A percentile compares a stretch with the other conserved stretches of the same genome.
phyloP scores from a whole-genome alignment of 2,113 vertebrate species.

The Cryptotis parvus region DNA sequence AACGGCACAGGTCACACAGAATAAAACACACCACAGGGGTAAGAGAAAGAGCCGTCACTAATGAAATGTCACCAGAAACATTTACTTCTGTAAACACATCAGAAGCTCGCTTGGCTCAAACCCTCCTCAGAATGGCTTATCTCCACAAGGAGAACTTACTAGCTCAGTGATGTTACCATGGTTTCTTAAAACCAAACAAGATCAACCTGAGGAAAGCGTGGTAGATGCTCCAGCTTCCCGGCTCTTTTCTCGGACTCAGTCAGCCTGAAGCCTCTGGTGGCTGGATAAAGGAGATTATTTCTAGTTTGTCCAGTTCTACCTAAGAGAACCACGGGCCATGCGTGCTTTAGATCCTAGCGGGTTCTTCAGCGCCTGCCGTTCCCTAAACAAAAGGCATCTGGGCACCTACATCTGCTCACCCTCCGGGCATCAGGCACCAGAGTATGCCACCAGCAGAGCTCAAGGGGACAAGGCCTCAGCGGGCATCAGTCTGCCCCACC shows the following conservation, averaged over 20 bases:
- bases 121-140: not conserved
- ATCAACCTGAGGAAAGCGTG: not conserved
- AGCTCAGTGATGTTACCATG: not conserved
- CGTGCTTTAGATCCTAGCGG: no score
- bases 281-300: no score
- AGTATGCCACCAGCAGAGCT: constrained; percentile 13
- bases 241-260: no score
- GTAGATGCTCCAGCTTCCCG: no score
- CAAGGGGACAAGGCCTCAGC: not conserved
- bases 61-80: no score
- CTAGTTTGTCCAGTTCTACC: no score
- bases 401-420: constrained; percentile 19
- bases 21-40: constrained; percentile 3
- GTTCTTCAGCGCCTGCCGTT: not conserved
- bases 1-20: not conserved
- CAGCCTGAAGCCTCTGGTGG: no score
- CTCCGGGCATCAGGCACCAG: not conserved
- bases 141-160: not conserved
- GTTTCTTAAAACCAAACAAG: constrained; percentile 29
- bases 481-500: not conserved
- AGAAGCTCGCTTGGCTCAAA: constrained; percentile 8
- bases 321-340: no score
- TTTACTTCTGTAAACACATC: not conserved
- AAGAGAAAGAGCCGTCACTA: not conserved
- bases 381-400: not conserved